These are phyloP conservation scores for Drosophila vallismaia DNA, from an alignment of 2,888 invertebrate genomes.

Conservation along the genomic window DNA sequence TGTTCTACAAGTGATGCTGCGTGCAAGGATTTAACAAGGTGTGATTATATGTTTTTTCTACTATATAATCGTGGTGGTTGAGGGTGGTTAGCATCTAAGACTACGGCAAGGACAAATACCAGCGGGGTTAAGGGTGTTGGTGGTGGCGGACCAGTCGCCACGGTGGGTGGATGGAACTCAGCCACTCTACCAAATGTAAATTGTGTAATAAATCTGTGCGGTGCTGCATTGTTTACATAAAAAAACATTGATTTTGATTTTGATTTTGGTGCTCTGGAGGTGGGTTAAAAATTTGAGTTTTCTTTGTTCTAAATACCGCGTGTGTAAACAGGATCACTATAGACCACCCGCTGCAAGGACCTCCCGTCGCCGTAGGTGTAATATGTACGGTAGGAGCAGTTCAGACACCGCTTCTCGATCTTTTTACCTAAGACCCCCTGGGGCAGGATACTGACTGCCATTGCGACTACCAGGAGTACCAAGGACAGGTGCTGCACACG, in stretches of 20 bases:
- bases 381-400: slow-evolving; percentile 80
- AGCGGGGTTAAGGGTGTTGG: neutral
- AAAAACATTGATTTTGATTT: neutral
- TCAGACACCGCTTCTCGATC: slow-evolving; percentile 78
- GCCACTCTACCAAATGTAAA: neutral
- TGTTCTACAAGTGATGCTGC: slow-evolving; percentile 37
- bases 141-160: neutral
- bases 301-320: slow-evolving; percentile 72
- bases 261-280: neutral
- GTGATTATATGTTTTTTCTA: slow-evolving; percentile 3
- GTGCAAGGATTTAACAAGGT: slow-evolving; percentile 14
- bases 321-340: slow-evolving; percentile 71
- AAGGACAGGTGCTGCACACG: slow-evolving; percentile 42
- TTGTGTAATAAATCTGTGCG: neutral
- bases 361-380: slow-evolving; percentile 80
- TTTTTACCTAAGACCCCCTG: slow-evolving; percentile 72
- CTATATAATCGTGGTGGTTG: neutral
- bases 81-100: neutral
- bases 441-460: slow-evolving; percentile 40
- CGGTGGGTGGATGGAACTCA: neutral
- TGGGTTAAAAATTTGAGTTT: neutral
- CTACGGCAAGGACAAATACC: neutral
- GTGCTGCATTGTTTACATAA: neutral
- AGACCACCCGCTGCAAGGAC: slow-evolving; percentile 73
- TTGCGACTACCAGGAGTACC: slow-evolving; percentile 21